phyloP scores from a whole-genome alignment of 1,140 invertebrate genomes.

The Colletes latitarsis region DNA sequence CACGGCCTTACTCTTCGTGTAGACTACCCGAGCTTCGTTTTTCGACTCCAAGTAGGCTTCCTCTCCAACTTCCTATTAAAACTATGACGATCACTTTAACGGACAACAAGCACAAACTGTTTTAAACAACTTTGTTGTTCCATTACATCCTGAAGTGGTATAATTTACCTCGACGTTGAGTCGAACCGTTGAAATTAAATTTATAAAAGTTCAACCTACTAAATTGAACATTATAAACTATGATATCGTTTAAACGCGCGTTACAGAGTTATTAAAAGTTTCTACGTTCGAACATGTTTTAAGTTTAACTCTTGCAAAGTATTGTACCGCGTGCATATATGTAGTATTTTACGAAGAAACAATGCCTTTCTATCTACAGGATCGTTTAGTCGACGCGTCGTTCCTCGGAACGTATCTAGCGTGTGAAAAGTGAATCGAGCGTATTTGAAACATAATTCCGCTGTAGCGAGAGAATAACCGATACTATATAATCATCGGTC shows the following conservation, averaged over 20 bases:
- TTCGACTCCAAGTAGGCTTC: conserved; percentile 31
- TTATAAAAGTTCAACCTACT: background rate
- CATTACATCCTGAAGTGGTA: background rate
- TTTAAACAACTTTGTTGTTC: conserved; percentile 35
- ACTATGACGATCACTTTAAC: conserved; percentile 24
- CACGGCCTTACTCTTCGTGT: conserved; percentile 43
- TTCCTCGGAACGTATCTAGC: too few relatives aligned
- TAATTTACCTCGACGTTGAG: background rate
- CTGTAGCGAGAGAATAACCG: conserved; percentile 42
- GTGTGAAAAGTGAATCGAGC: too few relatives aligned
- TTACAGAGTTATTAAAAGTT: too few relatives aligned
- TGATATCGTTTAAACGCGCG: too few relatives aligned
- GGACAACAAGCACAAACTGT: conserved; percentile 33
- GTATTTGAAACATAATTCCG: conserved; percentile 7
- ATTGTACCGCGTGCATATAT: too few relatives aligned
- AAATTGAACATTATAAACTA: background rate
- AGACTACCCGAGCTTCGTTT: conserved; percentile 23
- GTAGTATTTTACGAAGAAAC: background rate
- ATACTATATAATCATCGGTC: conserved; percentile 12
- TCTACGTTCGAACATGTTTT: too few relatives aligned
- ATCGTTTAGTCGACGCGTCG: too few relatives aligned
- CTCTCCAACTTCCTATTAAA: conserved; percentile 43
- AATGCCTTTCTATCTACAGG: too few relatives aligned
- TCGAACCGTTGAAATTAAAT: background rate
- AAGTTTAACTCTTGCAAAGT: too few relatives aligned